Percentiles rank a stretch among this genome's conserved stretches.
phyloP scores from a whole-genome alignment of 2,888 invertebrate species.

The Trichogramma dendrolimi region DNA sequence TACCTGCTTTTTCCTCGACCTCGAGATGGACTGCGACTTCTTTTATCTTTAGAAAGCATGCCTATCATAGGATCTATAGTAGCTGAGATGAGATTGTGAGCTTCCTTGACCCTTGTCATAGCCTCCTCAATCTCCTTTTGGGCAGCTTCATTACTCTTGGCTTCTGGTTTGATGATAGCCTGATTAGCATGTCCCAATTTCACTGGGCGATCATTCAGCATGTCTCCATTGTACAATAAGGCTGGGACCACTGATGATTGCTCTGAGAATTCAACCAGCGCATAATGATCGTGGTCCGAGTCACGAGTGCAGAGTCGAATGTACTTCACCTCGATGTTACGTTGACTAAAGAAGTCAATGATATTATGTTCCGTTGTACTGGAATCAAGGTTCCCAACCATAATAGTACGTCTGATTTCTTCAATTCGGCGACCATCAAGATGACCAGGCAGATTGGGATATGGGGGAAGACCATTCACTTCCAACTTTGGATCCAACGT shows the following conservation, averaged over 20 bases:
- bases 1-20: slow-evolving; percentile 42
- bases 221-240: slow-evolving; percentile 75
- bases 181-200: slow-evolving; percentile 87
- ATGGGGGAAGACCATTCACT: slow-evolving; percentile 76
- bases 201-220: slow-evolving; percentile 68
- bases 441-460: slow-evolving; percentile 85
- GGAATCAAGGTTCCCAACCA: slow-evolving; percentile 72
- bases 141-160: slow-evolving; percentile 92
- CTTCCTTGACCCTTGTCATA: slow-evolving; percentile 94
- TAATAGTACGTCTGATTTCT: slow-evolving; percentile 90
- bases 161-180: slow-evolving; percentile 86
- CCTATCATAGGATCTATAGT: slow-evolving; percentile 90
- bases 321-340: slow-evolving; percentile 89
- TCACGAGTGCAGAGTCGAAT: slow-evolving; percentile 85
- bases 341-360: slow-evolving; percentile 80
- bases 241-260: slow-evolving; percentile 85
- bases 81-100: slow-evolving; percentile 89
- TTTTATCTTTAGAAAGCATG: slow-evolving; percentile 78
- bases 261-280: slow-evolving; percentile 89
- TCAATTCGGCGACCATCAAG: slow-evolving; percentile 88
- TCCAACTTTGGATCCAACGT: slow-evolving; percentile 87
- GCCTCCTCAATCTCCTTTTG: slow-evolving; percentile 95
- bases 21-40: slow-evolving; percentile 58
- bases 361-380: slow-evolving; percentile 73
- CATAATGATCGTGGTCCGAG: slow-evolving; percentile 71